Evolutionary conservation across 2,113 vertebrate genomes (phyloP).

Genomic region (Sprattus sprattus): DNA sequence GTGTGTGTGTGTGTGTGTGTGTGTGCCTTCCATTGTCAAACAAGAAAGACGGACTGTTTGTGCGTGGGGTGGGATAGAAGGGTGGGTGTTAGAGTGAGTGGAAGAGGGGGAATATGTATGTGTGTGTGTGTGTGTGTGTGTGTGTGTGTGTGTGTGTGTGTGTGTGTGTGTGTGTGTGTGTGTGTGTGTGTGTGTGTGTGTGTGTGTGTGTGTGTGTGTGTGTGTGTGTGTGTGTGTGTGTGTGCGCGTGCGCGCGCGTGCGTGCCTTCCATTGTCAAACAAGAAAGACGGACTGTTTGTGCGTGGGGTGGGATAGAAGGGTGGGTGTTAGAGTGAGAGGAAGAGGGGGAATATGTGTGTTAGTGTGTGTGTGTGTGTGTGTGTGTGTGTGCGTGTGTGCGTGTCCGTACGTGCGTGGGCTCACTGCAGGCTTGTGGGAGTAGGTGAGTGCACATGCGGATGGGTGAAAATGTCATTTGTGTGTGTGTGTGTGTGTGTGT

Average conservation of each 20-base stretch:
- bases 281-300: too few species aligned
- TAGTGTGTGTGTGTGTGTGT: not conserved
- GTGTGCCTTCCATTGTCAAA: not conserved
- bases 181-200: not conserved
- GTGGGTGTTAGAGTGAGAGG: not conserved
- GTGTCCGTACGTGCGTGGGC: not conserved
- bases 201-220: conserved; percentile 37
- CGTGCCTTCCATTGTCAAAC: not conserved
- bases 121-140: too few species aligned
- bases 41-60: too few species aligned
- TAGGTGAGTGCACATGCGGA: not conserved
- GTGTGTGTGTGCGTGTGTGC: not conserved
- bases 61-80: too few species aligned
- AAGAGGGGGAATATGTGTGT: not conserved
- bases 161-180: not conserved
- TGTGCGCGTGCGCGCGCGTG: not conserved
- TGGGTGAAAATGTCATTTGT: not conserved
- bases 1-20: not conserved
- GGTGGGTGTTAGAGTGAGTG: not conserved
- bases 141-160: not conserved
- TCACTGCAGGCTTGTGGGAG: not conserved
- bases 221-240: conserved; percentile 12
- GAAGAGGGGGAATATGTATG: not conserved
- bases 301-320: not conserved
- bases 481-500: too few species aligned